Evolutionary conservation across 2,797 vertebrate genomes (phyloP).

Genomic region (Morus bassanus): DNA sequence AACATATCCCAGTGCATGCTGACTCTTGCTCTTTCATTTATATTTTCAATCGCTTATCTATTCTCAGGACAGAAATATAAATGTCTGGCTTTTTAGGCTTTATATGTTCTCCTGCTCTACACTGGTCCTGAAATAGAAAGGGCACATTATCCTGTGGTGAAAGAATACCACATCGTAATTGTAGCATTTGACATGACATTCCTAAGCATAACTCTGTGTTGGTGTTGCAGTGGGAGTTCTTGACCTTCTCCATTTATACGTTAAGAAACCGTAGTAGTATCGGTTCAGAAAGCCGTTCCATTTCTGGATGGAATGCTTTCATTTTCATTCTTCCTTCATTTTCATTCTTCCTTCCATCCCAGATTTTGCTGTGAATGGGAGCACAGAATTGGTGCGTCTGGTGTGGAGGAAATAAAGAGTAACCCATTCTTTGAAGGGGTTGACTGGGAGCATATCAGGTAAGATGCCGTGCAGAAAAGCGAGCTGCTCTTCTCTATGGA

Average conservation of each 20-base stretch:
- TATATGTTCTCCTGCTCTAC: background rate
- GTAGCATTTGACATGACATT: background rate
- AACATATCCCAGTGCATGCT: background rate
- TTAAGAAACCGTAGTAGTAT: background rate
- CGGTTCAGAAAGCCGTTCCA: conserved; percentile 30
- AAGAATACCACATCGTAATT: background rate
- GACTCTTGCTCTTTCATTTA: background rate
- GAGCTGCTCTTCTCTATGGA: background rate
- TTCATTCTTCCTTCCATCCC: conserved; percentile 64
- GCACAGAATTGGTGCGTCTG: conserved; percentile 87
- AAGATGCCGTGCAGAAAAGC: conserved; percentile 26
- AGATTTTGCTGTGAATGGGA: conserved; percentile 99
- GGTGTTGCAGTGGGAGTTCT: background rate
- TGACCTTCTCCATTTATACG: background rate
- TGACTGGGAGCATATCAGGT: conserved; percentile 99
- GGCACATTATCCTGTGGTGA: background rate
- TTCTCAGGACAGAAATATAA: conserved; percentile 7
- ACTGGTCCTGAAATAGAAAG: background rate
- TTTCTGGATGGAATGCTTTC: conserved; percentile 42
- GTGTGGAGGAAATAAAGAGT: conserved; percentile 94
- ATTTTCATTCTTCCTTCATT: conserved; percentile 34
- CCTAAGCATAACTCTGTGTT: background rate
- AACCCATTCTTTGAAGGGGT: conserved; percentile 97
- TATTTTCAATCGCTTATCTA: background rate
- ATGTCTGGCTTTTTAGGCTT: background rate